These are phyloP conservation scores for Leptoclinus maculatus DNA, from an alignment of 2,797 vertebrate genomes.

Conservation along the genomic window DNA sequence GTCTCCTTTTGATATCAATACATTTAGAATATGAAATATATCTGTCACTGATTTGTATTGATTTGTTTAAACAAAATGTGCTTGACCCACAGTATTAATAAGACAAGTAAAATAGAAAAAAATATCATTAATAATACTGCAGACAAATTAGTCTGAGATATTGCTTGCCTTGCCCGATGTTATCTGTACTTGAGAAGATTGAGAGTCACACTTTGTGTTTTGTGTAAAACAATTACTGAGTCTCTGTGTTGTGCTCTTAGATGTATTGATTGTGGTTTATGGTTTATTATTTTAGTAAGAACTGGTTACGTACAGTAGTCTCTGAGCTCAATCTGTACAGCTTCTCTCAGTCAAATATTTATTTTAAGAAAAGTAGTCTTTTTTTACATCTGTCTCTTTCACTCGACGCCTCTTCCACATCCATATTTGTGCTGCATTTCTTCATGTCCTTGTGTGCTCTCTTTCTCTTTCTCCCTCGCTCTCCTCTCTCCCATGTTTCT, in stretches of 20 bases:
- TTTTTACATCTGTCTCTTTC: neutral
- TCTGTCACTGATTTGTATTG: neutral
- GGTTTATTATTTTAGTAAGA: neutral
- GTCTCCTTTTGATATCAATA: neutral
- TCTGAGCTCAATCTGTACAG: neutral
- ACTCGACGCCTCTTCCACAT: neutral
- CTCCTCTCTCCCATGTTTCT: neutral
- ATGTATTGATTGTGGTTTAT: conserved; percentile 6
- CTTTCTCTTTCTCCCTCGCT: neutral
- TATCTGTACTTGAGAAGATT: too few species aligned
- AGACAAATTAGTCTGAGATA: neutral
- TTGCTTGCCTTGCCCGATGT: neutral
- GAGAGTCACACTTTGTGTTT: neutral
- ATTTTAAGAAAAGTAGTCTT: neutral
- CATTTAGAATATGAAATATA: too few species aligned
- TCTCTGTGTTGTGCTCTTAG: neutral
- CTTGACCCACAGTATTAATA: neutral
- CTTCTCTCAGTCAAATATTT: neutral
- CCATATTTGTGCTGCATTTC: neutral
- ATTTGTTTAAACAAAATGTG: neutral
- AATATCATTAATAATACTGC: accelerated
- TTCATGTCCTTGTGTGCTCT: neutral
- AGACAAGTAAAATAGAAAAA: neutral
- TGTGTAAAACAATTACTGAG: neutral
- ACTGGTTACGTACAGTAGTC: neutral